phyloP scores from a whole-genome alignment of 2,888 invertebrate species.

The Dione juno region DNA sequence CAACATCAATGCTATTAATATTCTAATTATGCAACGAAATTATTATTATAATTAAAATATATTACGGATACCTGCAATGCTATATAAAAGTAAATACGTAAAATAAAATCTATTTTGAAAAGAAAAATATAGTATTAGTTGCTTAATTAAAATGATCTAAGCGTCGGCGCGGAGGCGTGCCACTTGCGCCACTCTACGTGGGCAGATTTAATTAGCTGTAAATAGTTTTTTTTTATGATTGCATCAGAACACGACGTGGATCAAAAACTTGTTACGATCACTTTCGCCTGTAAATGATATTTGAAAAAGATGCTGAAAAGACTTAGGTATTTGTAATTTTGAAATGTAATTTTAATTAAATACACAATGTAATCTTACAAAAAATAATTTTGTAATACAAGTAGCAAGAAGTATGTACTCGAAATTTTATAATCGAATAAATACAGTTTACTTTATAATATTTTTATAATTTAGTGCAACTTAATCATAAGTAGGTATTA shows the following conservation, averaged over 20 bases:
- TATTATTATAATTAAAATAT: background rate
- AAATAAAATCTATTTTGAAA: conserved; percentile 20
- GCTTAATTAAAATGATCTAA: conserved; percentile 65
- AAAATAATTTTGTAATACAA: background rate
- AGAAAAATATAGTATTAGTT: conserved; percentile 55
- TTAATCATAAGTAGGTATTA: too few species aligned
- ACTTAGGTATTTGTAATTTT: background rate
- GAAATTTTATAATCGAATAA: too few species aligned
- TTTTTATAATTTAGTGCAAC: too few species aligned
- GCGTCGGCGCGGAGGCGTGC: conserved; percentile 66
- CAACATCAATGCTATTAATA: background rate
- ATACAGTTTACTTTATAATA: too few species aligned
- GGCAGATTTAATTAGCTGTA: conserved; percentile 80
- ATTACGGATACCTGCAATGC: background rate
- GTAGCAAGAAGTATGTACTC: background rate
- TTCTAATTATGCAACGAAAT: background rate
- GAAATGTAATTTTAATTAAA: background rate
- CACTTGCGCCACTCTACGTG: conserved; percentile 74
- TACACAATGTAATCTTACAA: background rate
- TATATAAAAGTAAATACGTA: conserved; percentile 15
- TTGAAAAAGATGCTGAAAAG: conserved; percentile 18
- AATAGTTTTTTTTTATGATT: conserved; percentile 72
- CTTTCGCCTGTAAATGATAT: conserved; percentile 18
- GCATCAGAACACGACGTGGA: conserved; percentile 57
- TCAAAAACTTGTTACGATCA: conserved; percentile 31